These are phyloP conservation scores for Nesoenas mayeri DNA, from an alignment of 2,113 vertebrate genomes.

Conservation along the genomic window DNA sequence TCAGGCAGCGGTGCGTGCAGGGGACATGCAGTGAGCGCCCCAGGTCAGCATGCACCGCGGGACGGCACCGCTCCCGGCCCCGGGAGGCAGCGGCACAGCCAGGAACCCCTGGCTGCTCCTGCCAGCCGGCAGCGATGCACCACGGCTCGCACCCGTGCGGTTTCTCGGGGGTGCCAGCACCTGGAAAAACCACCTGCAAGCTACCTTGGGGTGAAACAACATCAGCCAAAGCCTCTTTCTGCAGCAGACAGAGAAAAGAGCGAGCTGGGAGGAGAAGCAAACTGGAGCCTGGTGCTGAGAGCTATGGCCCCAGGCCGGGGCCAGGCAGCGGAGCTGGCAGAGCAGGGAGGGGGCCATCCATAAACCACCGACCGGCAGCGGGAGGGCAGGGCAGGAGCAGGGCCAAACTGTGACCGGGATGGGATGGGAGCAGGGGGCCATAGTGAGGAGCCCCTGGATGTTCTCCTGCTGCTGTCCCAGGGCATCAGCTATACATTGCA, in stretches of 20 bases:
- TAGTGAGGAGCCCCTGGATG: neutral
- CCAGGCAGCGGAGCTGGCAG: neutral
- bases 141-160: fast-evolving
- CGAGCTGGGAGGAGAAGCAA: slow-evolving; percentile 49
- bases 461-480: neutral
- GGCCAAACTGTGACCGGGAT: neutral
- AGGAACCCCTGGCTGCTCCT: neutral
- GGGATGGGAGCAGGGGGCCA: neutral
- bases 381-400: neutral
- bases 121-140: neutral
- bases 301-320: neutral
- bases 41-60: slow-evolving; percentile 49
- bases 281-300: neutral
- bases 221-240: slow-evolving; percentile 61
- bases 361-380: slow-evolving; percentile 53
- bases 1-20: neutral
- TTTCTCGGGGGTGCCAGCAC: neutral
- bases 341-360: slow-evolving; percentile 64
- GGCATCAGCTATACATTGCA: neutral
- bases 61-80: neutral
- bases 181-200: neutral
- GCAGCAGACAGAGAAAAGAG: slow-evolving; percentile 60
- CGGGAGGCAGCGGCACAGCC: neutral
- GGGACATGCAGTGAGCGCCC: slow-evolving; percentile 48
- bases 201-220: slow-evolving; percentile 22